Evolutionary conservation across 2,113 vertebrate species (phyloP).

Genomic region (Turnix velox): DNA sequence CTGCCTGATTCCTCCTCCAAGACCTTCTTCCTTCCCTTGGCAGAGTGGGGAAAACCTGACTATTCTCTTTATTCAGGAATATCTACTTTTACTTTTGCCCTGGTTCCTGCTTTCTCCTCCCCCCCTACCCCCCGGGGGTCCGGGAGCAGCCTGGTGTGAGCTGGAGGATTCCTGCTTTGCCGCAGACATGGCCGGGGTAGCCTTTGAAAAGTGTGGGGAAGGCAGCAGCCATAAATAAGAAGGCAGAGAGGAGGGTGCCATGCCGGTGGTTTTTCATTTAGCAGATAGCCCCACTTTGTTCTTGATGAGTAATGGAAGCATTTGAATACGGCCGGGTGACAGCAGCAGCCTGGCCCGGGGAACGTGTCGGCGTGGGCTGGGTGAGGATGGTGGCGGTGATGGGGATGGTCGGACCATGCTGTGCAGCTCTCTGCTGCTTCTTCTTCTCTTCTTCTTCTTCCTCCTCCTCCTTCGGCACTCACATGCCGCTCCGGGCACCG

Average conservation of each 20-base stretch:
- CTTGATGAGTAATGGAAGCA: slow-evolving; percentile 51
- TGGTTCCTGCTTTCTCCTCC: background rate
- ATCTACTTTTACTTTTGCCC: background rate
- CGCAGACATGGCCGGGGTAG: slow-evolving; percentile 2
- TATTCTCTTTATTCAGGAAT: background rate
- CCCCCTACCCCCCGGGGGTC: too few relatives aligned
- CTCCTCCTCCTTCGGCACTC: background rate
- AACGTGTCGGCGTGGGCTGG: slow-evolving; percentile 29
- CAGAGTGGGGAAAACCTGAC: background rate
- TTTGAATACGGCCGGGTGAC: slow-evolving; percentile 8
- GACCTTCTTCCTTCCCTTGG: background rate
- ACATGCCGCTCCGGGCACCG: background rate
- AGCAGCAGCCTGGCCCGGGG: slow-evolving; percentile 41
- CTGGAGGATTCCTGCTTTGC: background rate
- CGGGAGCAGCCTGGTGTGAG: background rate
- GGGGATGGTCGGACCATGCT: background rate
- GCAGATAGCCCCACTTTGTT: slow-evolving; percentile 27
- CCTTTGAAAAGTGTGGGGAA: slow-evolving; percentile 15
- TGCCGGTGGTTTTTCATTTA: slow-evolving; percentile 10
- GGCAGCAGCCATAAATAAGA: slow-evolving; percentile 26
- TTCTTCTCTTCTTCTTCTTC: background rate
- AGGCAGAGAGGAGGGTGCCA: slow-evolving; percentile 11
- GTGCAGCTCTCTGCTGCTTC: background rate
- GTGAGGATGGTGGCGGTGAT: slow-evolving; percentile 15
- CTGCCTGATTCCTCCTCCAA: background rate